Evolutionary conservation across 1,140 invertebrate genomes (phyloP).

Genomic region (Tribolium madens): DNA sequence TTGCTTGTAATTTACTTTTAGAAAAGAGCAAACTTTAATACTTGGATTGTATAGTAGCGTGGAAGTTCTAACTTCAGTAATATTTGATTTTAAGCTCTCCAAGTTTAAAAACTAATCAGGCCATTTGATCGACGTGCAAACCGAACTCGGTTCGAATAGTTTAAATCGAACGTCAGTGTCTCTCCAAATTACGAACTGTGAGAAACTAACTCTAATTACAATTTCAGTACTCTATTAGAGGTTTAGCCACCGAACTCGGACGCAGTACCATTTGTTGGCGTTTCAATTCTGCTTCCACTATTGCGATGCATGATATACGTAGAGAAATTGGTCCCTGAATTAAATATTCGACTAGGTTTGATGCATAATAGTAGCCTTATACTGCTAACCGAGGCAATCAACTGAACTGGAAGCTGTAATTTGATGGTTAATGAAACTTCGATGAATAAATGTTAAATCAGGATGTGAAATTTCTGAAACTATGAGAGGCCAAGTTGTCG

Average conservation of each 20-base stretch:
- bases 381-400: slow-evolving; percentile 17
- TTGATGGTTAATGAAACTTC: slow-evolving; percentile 29
- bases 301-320: slow-evolving; percentile 36
- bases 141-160: slow-evolving; percentile 23
- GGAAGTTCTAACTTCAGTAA: background rate
- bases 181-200: slow-evolving; percentile 37
- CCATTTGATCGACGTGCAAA: slow-evolving; percentile 9
- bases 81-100: slow-evolving; percentile 3
- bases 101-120: slow-evolving; percentile 21
- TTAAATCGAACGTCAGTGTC: slow-evolving; percentile 49
- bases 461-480: background rate
- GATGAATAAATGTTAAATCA: background rate
- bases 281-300: slow-evolving; percentile 20
- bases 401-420: slow-evolving; percentile 15
- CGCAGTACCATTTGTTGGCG: slow-evolving; percentile 41
- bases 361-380: background rate
- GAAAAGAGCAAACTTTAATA: no score
- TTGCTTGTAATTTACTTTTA: no score
- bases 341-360: slow-evolving; percentile 12
- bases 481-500: background rate
- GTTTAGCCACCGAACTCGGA: slow-evolving; percentile 30
- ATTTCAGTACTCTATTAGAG: slow-evolving; percentile 46
- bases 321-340: slow-evolving; percentile 11
- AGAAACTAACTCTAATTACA: slow-evolving; percentile 49
- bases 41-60: no score